Conservation (phyloP, 2,113 vertebrate species). For the Seriola rivoliana region DNA sequence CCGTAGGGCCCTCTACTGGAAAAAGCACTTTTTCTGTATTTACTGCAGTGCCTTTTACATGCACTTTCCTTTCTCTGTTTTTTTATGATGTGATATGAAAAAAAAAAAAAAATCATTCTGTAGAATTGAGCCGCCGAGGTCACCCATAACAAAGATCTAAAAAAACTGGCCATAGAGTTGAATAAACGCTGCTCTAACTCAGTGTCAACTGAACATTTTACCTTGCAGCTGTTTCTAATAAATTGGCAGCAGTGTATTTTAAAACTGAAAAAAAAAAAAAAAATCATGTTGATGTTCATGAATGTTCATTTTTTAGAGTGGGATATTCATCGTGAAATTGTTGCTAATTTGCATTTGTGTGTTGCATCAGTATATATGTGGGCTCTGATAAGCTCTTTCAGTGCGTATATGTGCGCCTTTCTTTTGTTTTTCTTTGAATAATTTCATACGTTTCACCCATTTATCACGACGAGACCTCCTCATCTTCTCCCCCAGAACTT, state of each 20-base stretch:
- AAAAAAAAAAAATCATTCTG: neutral
- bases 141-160: neutral
- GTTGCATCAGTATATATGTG: neutral
- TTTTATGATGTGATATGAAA: constrained; percentile 6
- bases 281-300: no score
- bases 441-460: constrained; percentile 66
- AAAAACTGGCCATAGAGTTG: neutral
- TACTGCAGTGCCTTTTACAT: neutral
- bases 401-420: neutral
- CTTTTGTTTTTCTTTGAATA: constrained; percentile 55
- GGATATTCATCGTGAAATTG: neutral
- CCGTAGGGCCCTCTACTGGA: constrained; percentile 1
- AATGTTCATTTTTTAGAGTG: neutral
- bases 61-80: neutral
- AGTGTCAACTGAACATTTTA: neutral
- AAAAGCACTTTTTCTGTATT: constrained; percentile 4
- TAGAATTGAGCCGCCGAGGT: neutral
- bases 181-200: neutral
- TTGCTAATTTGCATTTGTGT: neutral
- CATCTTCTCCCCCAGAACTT: constrained; percentile 57
- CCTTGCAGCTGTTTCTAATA: neutral
- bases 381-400: neutral
- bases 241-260: neutral
- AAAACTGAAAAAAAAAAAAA: neutral
- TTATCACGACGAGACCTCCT: constrained; percentile 67